A percentile compares a stretch with the other conserved stretches of the same genome.
Evolutionary conservation across 2,113 vertebrate species (phyloP).

Genomic region (Chaetorhynchus papuensis): DNA sequence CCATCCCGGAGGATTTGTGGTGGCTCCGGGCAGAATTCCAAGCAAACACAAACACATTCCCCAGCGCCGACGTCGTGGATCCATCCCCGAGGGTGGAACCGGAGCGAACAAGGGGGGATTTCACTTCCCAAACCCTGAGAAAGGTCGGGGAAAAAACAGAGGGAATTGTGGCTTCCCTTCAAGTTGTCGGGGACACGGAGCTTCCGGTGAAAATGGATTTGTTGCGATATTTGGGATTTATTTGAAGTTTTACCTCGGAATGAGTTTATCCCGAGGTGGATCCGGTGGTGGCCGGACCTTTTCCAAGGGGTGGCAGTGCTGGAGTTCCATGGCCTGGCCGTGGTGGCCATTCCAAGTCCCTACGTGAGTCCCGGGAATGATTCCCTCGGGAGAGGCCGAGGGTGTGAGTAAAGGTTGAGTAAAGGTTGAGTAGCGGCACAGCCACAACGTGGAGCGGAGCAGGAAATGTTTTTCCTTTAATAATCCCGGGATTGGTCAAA

Average conservation of each 20-base stretch:
- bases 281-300: not conserved
- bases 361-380: not conserved
- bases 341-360: not conserved
- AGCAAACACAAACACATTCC: not conserved
- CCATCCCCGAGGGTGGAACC: not conserved
- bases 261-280: rapidly evolving
- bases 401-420: not conserved
- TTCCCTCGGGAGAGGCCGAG: not conserved
- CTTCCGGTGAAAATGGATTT: not conserved
- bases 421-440: not conserved
- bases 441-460: not conserved
- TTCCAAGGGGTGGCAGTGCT: not conserved
- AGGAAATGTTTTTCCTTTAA: not conserved
- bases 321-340: not conserved
- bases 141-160: not conserved
- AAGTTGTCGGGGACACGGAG: not conserved
- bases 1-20: slow-evolving; percentile 8
- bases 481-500: not conserved
- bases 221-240: not conserved
- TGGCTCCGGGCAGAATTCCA: not conserved
- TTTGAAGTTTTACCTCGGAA: not conserved
- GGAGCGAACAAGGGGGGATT: not conserved
- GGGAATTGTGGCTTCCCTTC: not conserved
- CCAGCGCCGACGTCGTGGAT: not conserved
- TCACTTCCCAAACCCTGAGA: not conserved